Evolutionary conservation across 2,113 vertebrate species (phyloP).

Genomic region (Brienomyrus brachyistius): DNA sequence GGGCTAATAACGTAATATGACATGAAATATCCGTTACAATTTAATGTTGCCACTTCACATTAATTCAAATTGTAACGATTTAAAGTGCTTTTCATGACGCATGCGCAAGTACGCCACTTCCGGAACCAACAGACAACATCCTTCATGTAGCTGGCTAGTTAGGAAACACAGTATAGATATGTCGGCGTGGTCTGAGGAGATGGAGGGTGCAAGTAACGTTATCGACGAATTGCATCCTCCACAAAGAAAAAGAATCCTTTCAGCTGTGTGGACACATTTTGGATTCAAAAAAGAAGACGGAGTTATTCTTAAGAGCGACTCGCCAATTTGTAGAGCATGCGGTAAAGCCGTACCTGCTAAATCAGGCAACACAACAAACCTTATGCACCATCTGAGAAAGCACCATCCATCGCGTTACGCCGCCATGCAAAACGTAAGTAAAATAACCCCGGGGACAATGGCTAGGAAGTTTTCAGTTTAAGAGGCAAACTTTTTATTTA

Average conservation of each 20-base stretch:
- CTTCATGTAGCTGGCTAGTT: background rate
- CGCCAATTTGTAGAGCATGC: background rate
- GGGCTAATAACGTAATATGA: background rate
- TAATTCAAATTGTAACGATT: background rate
- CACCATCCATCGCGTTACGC: background rate
- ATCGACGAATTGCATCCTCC: background rate
- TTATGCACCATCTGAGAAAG: background rate
- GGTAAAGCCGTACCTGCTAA: background rate
- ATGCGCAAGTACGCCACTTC: background rate
- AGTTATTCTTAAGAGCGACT: background rate
- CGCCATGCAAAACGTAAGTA: background rate
- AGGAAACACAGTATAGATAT: background rate
- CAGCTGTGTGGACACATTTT: background rate
- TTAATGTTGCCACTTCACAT: background rate
- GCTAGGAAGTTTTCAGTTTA: background rate
- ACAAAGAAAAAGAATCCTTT: background rate
- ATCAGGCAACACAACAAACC: background rate
- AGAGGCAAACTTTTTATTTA: background rate
- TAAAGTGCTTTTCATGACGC: background rate
- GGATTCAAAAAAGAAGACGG: background rate
- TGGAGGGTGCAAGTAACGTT: background rate
- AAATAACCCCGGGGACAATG: background rate
- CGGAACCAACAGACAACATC: background rate
- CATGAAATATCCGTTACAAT: background rate
- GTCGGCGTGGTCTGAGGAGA: background rate